These are phyloP conservation scores for Corvus hawaiiensis DNA, from an alignment of 2,113 vertebrate genomes.

Conservation along the genomic window DNA sequence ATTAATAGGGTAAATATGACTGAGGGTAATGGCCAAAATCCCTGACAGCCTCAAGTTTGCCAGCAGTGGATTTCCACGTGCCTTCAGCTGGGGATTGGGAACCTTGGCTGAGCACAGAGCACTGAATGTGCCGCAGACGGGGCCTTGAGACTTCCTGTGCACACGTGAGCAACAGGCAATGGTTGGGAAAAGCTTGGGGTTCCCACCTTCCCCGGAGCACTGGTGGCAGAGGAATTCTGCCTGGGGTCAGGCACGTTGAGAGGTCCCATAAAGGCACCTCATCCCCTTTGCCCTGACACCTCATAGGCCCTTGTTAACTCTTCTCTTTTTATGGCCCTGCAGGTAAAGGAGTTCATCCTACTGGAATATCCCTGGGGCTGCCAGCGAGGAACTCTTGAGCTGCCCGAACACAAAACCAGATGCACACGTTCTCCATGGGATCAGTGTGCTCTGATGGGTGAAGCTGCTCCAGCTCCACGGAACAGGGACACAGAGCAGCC, in stretches of 20 bases:
- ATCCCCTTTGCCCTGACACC: slow-evolving; percentile 1
- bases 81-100: neutral
- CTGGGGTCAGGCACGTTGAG: neutral
- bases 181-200: neutral
- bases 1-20: neutral
- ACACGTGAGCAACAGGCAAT: neutral
- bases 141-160: neutral
- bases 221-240: neutral
- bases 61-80: neutral
- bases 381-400: neutral
- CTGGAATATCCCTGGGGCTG: slow-evolving; percentile 10
- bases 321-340: neutral
- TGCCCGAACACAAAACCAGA: neutral
- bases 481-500: neutral
- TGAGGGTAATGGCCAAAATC: neutral
- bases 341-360: neutral
- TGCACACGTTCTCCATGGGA: neutral
- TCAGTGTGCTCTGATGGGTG: neutral
- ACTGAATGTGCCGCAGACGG: neutral
- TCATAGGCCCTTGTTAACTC: slow-evolving; percentile 37
- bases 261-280: slow-evolving; percentile 22
- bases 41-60: neutral
- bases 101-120: neutral
- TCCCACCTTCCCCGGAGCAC: neutral
- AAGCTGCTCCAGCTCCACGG: neutral